phyloP scores from a whole-genome alignment of 2,888 invertebrate genomes.

The Dolichopus griseipennis region DNA sequence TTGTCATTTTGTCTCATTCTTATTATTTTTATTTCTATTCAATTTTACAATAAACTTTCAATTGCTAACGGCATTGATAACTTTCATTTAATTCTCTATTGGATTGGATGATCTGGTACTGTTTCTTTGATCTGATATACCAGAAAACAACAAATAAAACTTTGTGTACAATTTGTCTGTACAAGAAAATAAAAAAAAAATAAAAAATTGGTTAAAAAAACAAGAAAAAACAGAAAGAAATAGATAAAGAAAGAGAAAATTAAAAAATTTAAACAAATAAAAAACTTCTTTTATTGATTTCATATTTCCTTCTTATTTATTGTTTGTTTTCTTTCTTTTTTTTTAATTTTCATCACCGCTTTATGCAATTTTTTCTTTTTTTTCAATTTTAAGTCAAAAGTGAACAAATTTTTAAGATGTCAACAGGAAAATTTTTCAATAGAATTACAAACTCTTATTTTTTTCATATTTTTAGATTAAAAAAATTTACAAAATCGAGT shows the following conservation, averaged over 20 bases:
- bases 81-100: background rate
- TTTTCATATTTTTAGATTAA: too few species aligned
- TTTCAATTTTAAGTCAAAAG: background rate
- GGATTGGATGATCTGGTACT: background rate
- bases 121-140: background rate
- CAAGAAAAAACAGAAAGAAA: too few species aligned
- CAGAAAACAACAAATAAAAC: background rate
- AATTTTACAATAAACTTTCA: background rate
- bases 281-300: constrained; percentile 1
- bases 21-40: background rate
- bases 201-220: background rate
- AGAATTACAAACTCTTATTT: too few species aligned
- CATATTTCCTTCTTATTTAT: background rate
- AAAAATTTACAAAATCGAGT: too few species aligned
- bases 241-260: background rate
- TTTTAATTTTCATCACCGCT: too few species aligned
- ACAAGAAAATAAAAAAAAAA: background rate
- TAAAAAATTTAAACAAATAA: background rate
- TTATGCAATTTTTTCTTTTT: too few species aligned
- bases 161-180: background rate
- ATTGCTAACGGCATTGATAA: background rate
- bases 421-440: background rate
- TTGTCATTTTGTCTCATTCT: background rate
- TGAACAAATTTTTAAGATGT: constrained; percentile 6
- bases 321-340: background rate